Percentiles rank a stretch among this genome's conserved stretches.
These are phyloP conservation scores for Stictocephala bisonia DNA, from an alignment of 2,888 invertebrate species.

Conservation along the genomic window DNA sequence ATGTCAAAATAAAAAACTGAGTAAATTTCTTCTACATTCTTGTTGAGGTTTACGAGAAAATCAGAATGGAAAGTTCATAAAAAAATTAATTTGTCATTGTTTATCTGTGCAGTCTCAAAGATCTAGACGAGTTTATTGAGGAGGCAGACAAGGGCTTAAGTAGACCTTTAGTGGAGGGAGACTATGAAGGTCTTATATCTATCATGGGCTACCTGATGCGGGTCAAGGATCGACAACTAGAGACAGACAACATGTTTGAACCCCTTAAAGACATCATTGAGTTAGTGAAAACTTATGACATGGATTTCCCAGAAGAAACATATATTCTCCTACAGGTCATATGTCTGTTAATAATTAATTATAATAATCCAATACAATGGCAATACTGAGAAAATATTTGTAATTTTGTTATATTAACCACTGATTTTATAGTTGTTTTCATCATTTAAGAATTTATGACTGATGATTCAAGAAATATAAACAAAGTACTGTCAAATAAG, in stretches of 20 bases:
- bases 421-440: background rate
- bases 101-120: slow-evolving; percentile 76
- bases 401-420: too few relatives aligned
- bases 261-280: slow-evolving; percentile 89
- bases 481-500: too few relatives aligned
- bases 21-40: too few relatives aligned
- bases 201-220: slow-evolving; percentile 85
- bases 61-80: too few relatives aligned
- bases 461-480: too few relatives aligned
- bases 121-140: slow-evolving; percentile 81
- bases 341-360: too few relatives aligned
- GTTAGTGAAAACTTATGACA: slow-evolving; percentile 84
- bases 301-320: slow-evolving; percentile 84
- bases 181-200: slow-evolving; percentile 84
- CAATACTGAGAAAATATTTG: too few relatives aligned
- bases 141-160: slow-evolving; percentile 79
- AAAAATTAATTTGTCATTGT: too few relatives aligned
- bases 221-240: slow-evolving; percentile 80
- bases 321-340: slow-evolving; percentile 76
- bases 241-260: slow-evolving; percentile 91
- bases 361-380: too few relatives aligned
- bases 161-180: slow-evolving; percentile 81
- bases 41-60: too few relatives aligned
- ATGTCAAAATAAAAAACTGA: too few relatives aligned
- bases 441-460: slow-evolving; percentile 59